These are phyloP conservation scores for Mesodorylaimus sp. DNA, from an alignment of 2,888 invertebrate genomes.

Conservation along the genomic window DNA sequence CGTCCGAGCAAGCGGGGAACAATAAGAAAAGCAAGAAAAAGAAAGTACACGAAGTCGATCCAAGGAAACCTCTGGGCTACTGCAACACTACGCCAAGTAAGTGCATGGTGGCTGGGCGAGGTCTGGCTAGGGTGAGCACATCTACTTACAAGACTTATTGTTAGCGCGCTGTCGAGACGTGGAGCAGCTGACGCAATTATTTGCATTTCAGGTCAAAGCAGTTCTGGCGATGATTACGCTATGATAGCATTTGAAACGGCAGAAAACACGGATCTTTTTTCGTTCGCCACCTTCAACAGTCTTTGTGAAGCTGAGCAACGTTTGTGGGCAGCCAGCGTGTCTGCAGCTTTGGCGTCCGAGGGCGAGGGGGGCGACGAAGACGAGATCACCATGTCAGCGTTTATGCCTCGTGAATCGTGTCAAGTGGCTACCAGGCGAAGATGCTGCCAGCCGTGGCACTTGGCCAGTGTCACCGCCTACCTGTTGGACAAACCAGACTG, in stretches of 20 bases:
- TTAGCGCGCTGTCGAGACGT: no score
- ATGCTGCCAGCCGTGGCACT: conserved; percentile 11
- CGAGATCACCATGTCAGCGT: not conserved
- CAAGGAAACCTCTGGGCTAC: no score
- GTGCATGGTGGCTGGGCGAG: no score
- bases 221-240: not conserved
- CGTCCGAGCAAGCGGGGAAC: no score
- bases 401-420: not conserved
- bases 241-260: conserved; percentile 1
- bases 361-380: no score
- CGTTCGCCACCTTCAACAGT: not conserved
- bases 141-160: no score
- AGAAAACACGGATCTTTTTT: not conserved
- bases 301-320: conserved; percentile 3
- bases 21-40: no score
- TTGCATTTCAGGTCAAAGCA: not conserved
- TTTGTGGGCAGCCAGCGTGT: not conserved
- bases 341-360: not conserved
- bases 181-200: no score
- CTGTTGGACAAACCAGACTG: not conserved
- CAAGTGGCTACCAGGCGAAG: not conserved
- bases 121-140: no score
- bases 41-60: no score
- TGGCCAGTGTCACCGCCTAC: conserved; percentile 4
- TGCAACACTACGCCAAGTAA: no score